Percentiles rank a stretch among this genome's conserved stretches.
Evolutionary conservation across 2,888 invertebrate species (phyloP).

Genomic region (Alloplasta piceator): DNA sequence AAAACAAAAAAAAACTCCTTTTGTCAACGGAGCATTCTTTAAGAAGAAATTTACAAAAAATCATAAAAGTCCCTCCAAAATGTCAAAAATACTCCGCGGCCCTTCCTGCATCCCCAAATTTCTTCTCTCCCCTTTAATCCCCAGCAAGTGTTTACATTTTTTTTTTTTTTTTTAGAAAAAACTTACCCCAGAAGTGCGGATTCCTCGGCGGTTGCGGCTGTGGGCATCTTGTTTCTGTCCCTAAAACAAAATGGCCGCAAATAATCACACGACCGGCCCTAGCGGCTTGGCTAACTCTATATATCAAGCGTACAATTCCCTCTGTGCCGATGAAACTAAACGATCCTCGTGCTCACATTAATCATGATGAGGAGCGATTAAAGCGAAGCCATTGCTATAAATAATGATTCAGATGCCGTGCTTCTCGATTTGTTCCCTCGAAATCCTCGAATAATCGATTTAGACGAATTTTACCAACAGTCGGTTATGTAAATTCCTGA

Average conservation of each 20-base stretch:
- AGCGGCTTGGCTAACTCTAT: conserved; percentile 69
- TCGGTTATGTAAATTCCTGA: background rate
- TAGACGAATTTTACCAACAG: background rate
- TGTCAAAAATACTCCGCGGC: conserved; percentile 22
- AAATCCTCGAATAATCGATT: background rate
- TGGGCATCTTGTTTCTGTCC: conserved; percentile 87
- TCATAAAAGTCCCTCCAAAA: conserved; percentile 22
- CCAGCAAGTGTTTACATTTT: conserved; percentile 6
- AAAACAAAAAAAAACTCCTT: conserved; percentile 39
- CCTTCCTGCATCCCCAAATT: conserved; percentile 32
- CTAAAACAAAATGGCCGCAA: conserved; percentile 82
- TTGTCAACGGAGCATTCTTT: conserved; percentile 51
- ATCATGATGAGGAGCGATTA: conserved; percentile 7
- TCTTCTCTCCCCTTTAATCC: background rate
- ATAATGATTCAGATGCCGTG: conserved; percentile 31
- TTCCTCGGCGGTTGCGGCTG: conserved; percentile 91
- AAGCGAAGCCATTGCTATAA: conserved; percentile 16
- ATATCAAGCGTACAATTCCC: conserved; percentile 52
- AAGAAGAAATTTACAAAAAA: conserved; percentile 35
- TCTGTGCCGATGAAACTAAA: conserved; percentile 52
- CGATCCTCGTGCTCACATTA: conserved; percentile 46
- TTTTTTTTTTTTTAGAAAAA: conserved; percentile 37
- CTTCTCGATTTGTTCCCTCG: conserved; percentile 6
- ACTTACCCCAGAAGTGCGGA: conserved; percentile 95
- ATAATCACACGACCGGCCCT: conserved; percentile 80